phyloP scores from a whole-genome alignment of 2,888 invertebrate genomes.

The Morpho helenor region DNA sequence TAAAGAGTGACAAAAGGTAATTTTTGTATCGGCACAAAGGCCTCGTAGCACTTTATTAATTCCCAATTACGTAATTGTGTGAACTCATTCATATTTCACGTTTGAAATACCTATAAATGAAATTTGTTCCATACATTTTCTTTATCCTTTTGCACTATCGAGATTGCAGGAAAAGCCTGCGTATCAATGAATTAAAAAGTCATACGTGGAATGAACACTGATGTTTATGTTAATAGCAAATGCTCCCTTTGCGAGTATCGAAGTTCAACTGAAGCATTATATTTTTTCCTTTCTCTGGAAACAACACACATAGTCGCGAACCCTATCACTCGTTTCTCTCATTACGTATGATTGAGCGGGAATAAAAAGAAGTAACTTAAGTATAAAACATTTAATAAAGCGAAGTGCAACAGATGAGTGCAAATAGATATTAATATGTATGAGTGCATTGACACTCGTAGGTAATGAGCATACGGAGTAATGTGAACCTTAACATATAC shows the following conservation, averaged over 20 bases:
- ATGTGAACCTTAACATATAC: constrained; percentile 21
- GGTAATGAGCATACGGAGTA: constrained; percentile 11
- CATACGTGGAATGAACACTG: too few relatives aligned
- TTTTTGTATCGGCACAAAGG: too few relatives aligned
- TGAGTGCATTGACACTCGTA: constrained; percentile 36
- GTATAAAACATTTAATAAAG: constrained; percentile 34
- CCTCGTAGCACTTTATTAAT: too few relatives aligned
- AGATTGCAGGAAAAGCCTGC: too few relatives aligned
- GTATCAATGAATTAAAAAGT: too few relatives aligned
- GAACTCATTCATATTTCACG: too few relatives aligned
- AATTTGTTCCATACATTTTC: too few relatives aligned
- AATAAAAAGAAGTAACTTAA: constrained; percentile 25
- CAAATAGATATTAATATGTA: constrained; percentile 42
- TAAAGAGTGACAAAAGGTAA: too few relatives aligned
- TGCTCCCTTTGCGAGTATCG: neutral
- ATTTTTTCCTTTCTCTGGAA: constrained; percentile 2
- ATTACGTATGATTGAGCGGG: constrained; percentile 21
- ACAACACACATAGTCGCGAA: constrained; percentile 4
- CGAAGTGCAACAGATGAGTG: constrained; percentile 34
- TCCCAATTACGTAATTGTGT: too few relatives aligned
- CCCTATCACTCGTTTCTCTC: constrained; percentile 15
- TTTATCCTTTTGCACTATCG: too few relatives aligned
- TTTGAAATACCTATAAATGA: too few relatives aligned
- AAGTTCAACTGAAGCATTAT: neutral
- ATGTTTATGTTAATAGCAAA: neutral